Conservation (phyloP, 2,888 invertebrate genomes). For the Andricus curvator region DNA sequence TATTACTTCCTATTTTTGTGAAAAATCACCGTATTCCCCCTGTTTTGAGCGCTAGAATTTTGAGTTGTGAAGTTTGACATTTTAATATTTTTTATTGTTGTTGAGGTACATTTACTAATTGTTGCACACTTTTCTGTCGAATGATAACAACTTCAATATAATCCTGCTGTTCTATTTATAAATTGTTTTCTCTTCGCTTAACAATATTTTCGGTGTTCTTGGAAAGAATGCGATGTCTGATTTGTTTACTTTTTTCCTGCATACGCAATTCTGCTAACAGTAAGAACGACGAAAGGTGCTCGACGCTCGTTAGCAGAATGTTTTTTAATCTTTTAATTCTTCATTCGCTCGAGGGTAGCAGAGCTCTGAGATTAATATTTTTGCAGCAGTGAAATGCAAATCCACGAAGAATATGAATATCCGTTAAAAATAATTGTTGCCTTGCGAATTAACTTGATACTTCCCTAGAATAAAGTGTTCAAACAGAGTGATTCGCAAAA, state of each 20-base stretch:
- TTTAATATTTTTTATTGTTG: no score
- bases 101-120: neutral
- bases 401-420: conserved; percentile 23
- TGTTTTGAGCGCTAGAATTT: no score
- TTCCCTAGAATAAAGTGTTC: neutral
- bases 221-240: conserved; percentile 24
- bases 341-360: conserved; percentile 13
- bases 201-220: neutral
- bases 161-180: neutral
- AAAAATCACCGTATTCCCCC: no score
- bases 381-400: neutral
- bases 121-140: neutral
- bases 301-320: conserved; percentile 48
- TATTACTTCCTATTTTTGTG: no score
- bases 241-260: conserved; percentile 38
- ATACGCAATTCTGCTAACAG: conserved; percentile 18
- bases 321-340: conserved; percentile 25
- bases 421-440: conserved; percentile 11
- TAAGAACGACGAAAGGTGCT: conserved; percentile 29
- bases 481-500: no score
- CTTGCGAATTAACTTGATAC: neutral
- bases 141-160: neutral
- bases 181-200: neutral
- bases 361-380: conserved; percentile 18
- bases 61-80: no score